Conservation (phyloP, 2,797 vertebrate species). For the Onychomys torridus region DNA sequence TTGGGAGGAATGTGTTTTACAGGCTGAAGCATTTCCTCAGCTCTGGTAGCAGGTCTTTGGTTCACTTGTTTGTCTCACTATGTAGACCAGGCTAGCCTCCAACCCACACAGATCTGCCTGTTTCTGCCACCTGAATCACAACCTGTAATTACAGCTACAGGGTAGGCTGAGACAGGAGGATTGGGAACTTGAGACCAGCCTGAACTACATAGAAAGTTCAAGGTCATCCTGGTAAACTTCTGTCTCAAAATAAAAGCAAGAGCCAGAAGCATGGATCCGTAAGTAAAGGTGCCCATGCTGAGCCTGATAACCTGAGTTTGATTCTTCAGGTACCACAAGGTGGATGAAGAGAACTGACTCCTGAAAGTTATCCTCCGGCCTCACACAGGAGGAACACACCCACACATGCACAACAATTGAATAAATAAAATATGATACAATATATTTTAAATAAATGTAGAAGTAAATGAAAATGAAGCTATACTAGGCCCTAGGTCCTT, state of each 20-base stretch:
- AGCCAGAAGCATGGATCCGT: background rate
- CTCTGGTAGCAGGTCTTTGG: background rate
- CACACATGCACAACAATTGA: too few species aligned
- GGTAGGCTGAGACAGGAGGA: background rate
- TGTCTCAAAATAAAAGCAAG: background rate
- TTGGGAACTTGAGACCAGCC: background rate
- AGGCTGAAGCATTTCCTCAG: background rate
- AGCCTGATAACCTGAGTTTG: background rate
- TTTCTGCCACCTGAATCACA: background rate
- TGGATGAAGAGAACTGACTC: background rate
- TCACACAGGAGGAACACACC: background rate
- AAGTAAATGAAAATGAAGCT: background rate
- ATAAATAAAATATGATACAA: background rate
- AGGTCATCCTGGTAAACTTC: background rate
- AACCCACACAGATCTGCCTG: background rate
- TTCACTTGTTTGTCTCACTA: background rate
- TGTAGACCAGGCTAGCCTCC: background rate
- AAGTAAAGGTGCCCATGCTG: background rate
- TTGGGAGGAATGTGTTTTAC: background rate
- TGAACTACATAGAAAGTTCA: background rate
- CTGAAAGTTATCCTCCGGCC: background rate
- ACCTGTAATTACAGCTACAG: background rate
- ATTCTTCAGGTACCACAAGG: background rate
- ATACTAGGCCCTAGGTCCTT: background rate
- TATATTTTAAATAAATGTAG: background rate